A percentile compares a stretch with the other conserved stretches of the same genome.
phyloP scores from a whole-genome alignment of 2,888 invertebrate species.

The Oasisia sp. region DNA sequence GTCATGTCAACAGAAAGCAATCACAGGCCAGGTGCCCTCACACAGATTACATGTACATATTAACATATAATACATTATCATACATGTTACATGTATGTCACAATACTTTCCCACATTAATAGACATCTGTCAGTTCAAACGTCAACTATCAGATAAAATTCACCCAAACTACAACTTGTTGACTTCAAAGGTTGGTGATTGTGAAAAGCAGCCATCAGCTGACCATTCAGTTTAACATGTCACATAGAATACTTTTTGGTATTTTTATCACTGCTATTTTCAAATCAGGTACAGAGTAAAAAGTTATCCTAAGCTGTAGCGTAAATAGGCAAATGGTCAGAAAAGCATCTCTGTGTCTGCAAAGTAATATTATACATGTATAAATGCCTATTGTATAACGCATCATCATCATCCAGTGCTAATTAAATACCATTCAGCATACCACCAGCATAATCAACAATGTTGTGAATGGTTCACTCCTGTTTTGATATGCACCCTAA shows the following conservation, averaged over 20 bases:
- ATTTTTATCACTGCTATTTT: no score
- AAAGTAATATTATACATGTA: not conserved
- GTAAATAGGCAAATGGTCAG: not conserved
- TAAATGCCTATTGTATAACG: not conserved
- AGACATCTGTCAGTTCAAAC: no score
- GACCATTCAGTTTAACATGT: not conserved
- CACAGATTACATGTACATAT: not conserved
- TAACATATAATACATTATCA: not conserved
- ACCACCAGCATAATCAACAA: not conserved
- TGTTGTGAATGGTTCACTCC: not conserved
- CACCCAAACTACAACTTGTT: not conserved
- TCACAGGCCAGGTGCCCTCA: not conserved
- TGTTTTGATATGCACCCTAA: slow-evolving; percentile 1
- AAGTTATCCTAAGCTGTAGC: not conserved
- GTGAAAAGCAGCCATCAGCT: not conserved
- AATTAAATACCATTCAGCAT: slow-evolving; percentile 8
- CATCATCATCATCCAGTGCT: not conserved
- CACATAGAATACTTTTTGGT: no score
- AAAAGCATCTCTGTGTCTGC: not conserved
- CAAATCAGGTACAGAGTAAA: not conserved
- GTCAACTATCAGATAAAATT: no score
- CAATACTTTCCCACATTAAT: not conserved
- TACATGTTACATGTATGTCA: not conserved
- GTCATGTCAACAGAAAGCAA: not conserved
- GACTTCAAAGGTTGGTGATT: not conserved